Evolutionary conservation across 2,888 invertebrate species (phyloP), one percentile per base, ranked within the genome.

Genomic region (Hypomecis punctinalis): DNA sequence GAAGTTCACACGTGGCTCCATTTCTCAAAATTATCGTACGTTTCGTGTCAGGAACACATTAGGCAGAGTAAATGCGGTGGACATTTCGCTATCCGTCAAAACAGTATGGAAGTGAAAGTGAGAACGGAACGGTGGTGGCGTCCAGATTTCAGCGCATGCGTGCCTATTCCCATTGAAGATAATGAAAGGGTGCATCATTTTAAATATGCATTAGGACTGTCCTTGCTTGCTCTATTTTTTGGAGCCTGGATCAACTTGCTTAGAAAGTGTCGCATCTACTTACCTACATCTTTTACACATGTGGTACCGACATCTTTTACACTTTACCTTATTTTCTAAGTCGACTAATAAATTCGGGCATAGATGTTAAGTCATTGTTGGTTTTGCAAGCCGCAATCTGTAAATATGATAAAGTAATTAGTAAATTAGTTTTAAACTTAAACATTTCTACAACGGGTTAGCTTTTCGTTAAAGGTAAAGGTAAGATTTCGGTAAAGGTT

Each of bases 41-140:
- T 89, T 88, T 89, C 92, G 89, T 91, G 92, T 88, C 91, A 91
- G 88, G 87, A 90, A 83, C 87, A 87, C 92, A 91, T 92, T 90
- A 91, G 78, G 79, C 80, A 78, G 74, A 75, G 73, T 72, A 82
- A 82, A 81, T 77, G 74, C 77, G 71, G 79, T 82, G 83, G 80
- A 85, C 86, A 87, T 89, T 86, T 82, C 78, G 75, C 74, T 79
- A 80, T 79, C 86, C 85, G 90, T 90, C 90, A 92, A 90, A 90
- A 91, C 89, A 91, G 80, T 84, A 81, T 80, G 80, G 81, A 13
- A 66, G 84, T 85, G 87, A 89, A 88, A 88, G 87, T 86, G 82
- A 61, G 57, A 43, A 13, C 42, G 52, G 57, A 43, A 13, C 42
- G 52, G 84, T 86, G 81, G 87, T 86, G 88, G 92, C 92, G 91